Base-by-base conservation (phyloP, 2,888 invertebrate genomes). In the Sinopyrophorus schimmeli region DNA sequence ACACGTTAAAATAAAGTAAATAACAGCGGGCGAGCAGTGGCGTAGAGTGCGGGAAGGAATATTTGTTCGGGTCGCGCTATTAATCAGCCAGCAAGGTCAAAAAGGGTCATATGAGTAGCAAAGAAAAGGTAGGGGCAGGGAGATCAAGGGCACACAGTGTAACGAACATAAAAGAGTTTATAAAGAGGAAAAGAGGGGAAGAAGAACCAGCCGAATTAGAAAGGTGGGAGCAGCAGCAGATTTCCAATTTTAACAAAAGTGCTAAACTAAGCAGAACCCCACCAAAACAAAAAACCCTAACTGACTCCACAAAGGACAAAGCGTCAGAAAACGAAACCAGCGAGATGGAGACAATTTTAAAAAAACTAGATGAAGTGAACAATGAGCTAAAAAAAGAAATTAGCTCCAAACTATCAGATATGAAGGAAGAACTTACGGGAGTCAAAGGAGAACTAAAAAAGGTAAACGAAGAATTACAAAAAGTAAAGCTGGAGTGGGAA, bases 301-400 rank as follows among this genome's bases (percentile, higher is more conserved):
- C 14, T 14, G 14, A 5, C 7, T 3, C 5, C 12, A 14, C 2
- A 14, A 14, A 28, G 14, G n/a, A n/a, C n/a, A n/a, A n/a, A n/a
- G n/a, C n/a, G n/a, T n/a, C n/a, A n/a, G 28, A 14, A 14, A 15
- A 28, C 12, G 28, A 28, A 14, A 12, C 28, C 12, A 9, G 5
- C 12, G 14, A 14, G 14, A 28, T 28, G 6, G 28, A 11, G 15
- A 15, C 28, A 28, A 5, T 28, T 7, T 10, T 28, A 15, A 28
- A 6, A 28, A 28, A 28, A 28, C 14, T 28, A 15, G 28, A 14
- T 6, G 14, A 28, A 12, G 28, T 28, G 7, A 28, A 12, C 9
- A 21, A 34, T 6, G 20, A 34, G n/a, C 12, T 34, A 20, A 34
- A 34, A 31, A 31, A 6, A 2, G 17, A 31, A 31, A 9, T 31